Conservation (phyloP, 2,888 invertebrate species). For the Drymonia ruficornis region DNA sequence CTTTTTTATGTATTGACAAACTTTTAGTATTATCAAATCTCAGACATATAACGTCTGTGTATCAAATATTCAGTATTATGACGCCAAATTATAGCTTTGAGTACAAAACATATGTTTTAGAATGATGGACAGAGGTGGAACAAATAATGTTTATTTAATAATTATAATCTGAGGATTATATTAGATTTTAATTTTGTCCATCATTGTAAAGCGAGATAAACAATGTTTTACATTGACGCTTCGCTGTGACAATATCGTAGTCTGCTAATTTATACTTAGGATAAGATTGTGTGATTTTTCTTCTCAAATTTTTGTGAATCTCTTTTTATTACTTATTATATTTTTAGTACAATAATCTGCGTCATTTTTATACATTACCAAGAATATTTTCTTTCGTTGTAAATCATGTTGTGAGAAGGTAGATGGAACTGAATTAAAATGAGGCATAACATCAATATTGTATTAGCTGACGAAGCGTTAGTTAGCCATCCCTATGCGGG, state of each 20-base stretch:
- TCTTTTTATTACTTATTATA: slow-evolving; percentile 8
- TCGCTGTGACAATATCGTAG: slow-evolving; percentile 71
- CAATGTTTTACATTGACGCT: slow-evolving; percentile 47
- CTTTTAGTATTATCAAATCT: not conserved
- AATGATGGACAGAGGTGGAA: slow-evolving; percentile 5
- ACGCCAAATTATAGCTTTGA: slow-evolving; percentile 51
- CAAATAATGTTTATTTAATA: not conserved
- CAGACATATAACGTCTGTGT: too few species aligned
- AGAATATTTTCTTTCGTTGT: not conserved
- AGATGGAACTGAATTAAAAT: too few species aligned
- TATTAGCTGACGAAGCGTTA: too few species aligned
- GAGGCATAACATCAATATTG: too few species aligned
- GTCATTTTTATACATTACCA: slow-evolving; percentile 10
- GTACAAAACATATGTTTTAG: slow-evolving; percentile 27
- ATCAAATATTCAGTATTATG: slow-evolving; percentile 55
- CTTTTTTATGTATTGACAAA: not conserved
- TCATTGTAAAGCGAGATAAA: not conserved
- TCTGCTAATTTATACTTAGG: slow-evolving; percentile 45
- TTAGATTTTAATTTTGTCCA: not conserved
- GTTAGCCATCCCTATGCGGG: too few species aligned
- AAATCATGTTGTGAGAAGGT: too few species aligned
- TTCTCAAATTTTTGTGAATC: slow-evolving; percentile 8
- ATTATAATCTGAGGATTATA: not conserved
- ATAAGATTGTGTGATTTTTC: slow-evolving; percentile 28
- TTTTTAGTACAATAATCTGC: slow-evolving; percentile 24